These are phyloP conservation scores for Pelodytes ibericus DNA, from an alignment of 2,797 vertebrate species.

Conservation along the genomic window DNA sequence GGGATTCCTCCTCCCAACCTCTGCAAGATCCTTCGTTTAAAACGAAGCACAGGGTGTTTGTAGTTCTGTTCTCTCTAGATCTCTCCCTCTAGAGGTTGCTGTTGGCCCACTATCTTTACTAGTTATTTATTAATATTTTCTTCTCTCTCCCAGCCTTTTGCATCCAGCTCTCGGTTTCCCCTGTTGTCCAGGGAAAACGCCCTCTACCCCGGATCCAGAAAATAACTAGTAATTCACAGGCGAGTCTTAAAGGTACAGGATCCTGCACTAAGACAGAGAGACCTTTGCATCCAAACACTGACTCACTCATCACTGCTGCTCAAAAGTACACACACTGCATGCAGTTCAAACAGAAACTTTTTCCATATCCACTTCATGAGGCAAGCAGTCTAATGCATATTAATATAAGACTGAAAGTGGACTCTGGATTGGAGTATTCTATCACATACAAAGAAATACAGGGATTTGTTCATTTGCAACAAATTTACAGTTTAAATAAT, in stretches of 20 bases:
- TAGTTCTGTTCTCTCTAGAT: neutral
- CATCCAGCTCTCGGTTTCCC: conserved; percentile 58
- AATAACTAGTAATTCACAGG: conserved; percentile 49
- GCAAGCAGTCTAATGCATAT: conserved; percentile 5
- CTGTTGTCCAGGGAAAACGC: conserved; percentile 66
- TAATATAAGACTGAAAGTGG: too few relatives aligned
- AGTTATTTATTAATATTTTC: conserved; percentile 46
- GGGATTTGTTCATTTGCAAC: too few relatives aligned
- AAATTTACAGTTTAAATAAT: too few relatives aligned
- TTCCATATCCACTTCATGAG: conserved; percentile 21
- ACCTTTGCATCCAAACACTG: conserved; percentile 50
- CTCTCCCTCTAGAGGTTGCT: conserved; percentile 17
- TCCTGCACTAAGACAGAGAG: conserved; percentile 25
- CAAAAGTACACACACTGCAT: conserved; percentile 26
- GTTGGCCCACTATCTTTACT: conserved; percentile 27
- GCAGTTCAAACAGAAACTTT: conserved; percentile 38
- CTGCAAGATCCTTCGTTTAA: conserved; percentile 6
- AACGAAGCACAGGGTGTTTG: neutral
- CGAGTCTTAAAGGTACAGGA: conserved; percentile 70
- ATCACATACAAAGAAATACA: too few relatives aligned
- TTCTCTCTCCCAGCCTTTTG: conserved; percentile 49
- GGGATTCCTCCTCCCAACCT: conserved; percentile 28
- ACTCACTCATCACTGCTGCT: conserved; percentile 38
- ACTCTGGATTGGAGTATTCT: too few relatives aligned
- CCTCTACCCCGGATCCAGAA: conserved; percentile 73